Evolutionary conservation across 1,140 invertebrate genomes (phyloP).

Genomic region (Apis florea): DNA sequence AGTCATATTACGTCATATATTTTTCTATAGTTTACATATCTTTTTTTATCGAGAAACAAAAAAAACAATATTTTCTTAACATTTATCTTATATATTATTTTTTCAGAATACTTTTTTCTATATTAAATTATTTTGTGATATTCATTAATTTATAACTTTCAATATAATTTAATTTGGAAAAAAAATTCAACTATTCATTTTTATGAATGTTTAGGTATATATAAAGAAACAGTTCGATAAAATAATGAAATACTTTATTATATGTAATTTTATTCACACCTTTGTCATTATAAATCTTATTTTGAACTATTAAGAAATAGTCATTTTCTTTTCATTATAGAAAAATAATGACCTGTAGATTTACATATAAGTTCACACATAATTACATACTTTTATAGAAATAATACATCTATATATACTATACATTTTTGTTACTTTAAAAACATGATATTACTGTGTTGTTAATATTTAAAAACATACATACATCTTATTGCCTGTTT

Average conservation of each 20-base stretch:
- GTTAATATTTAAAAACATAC: not conserved
- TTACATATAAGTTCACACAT: conserved; percentile 17
- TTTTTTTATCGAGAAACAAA: conserved; percentile 5
- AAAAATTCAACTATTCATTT: not conserved
- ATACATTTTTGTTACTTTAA: not conserved
- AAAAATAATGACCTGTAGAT: not conserved
- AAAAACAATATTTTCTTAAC: conserved; percentile 3
- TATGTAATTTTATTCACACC: conserved; percentile 9
- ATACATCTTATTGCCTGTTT: not conserved
- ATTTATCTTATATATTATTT: not conserved
- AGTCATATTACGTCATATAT: conserved; percentile 7
- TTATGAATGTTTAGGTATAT: not conserved
- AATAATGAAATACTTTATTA: conserved; percentile 43
- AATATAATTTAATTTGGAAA: not conserved
- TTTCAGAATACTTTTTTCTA: not conserved
- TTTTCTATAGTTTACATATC: not conserved
- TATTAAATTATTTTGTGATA: not conserved
- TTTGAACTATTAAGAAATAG: conserved; percentile 25
- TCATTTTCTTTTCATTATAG: not conserved
- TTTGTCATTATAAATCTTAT: conserved; percentile 6
- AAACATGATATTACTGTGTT: not conserved
- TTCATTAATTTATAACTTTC: not conserved
- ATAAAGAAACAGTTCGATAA: not conserved
- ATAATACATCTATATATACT: conserved; percentile 22
- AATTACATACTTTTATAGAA: conserved; percentile 23